Evolutionary conservation across 2,888 invertebrate species (phyloP), one percentile per base, ranked within the genome.

Genomic region (Polyploca ridens): DNA sequence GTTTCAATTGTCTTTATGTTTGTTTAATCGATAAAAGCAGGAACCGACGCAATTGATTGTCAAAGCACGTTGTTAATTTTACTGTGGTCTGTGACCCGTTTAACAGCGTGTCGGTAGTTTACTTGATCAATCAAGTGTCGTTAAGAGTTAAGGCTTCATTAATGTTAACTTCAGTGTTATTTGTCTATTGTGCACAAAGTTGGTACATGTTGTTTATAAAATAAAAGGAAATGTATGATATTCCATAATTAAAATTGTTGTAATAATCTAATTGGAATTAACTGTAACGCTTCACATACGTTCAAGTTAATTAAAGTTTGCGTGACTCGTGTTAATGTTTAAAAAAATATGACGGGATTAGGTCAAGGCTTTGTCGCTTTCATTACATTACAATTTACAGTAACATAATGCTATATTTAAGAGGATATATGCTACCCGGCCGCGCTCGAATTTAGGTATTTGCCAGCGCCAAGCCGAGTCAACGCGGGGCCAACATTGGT

Each of bases 311-410:
- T 77, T 77, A 78, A 72, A 69, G 66, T 69, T 80, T 46, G 81
- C 82, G 81, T 83, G 82, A 77, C 77, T 72, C 69, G 63, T 65
- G 67, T 63, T 69, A 66, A 33, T 58, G 38, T 61, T 44, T 72
- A 76, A 74, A 72, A 74, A 72, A 72, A 74, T 68, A 71, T 79
- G 75, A 73, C 74, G 71, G 64, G 64, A 64, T 68, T 70, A 63
- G 81, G 81, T 76, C 78, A 78, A 76, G 77, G 77, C 64, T 62
- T 65, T 62, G 57, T 70, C 14, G 38, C 19, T 19, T 61, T 61
- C 14, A 41, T 65, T 11, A 59, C 63, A 64, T 66, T 67, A 62
- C 60, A 66, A 27, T 33, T 41, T n/a, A 27, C 62, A 59, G 68
- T 64, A 65, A 66, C 66, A 64, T 64, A 65, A 71, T 66, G 63